Conservation (phyloP, 2,113 vertebrate species). For the Scomber japonicus region DNA sequence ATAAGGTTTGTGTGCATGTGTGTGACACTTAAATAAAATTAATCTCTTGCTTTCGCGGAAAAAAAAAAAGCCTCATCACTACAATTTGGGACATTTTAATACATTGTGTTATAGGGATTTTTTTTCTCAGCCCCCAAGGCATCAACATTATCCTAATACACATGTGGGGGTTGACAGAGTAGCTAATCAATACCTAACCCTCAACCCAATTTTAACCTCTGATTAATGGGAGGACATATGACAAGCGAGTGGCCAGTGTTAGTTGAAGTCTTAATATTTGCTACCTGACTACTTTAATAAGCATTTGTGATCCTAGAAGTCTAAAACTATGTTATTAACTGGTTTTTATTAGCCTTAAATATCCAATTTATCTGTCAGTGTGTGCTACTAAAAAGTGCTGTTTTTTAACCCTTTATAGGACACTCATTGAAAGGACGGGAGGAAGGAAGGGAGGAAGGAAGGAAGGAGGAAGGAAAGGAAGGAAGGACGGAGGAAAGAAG, state of each 20-base stretch:
- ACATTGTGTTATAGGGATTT: neutral
- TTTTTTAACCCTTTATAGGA: too few species aligned
- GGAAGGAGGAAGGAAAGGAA: too few species aligned
- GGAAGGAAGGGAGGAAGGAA: too few species aligned
- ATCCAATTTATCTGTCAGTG: too few species aligned
- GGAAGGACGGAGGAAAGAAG: too few species aligned
- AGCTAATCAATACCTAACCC: slow-evolving; percentile 27
- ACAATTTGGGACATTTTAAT: slow-evolving; percentile 11
- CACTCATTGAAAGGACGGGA: too few species aligned
- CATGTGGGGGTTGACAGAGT: neutral
- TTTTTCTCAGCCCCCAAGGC: neutral
- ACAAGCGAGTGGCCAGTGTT: neutral
- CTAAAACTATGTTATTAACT: neutral
- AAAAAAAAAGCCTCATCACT: neutral
- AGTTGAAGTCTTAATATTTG: too few species aligned
- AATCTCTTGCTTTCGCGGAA: neutral
- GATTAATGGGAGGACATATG: slow-evolving; percentile 14
- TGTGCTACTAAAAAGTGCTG: too few species aligned
- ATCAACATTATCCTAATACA: slow-evolving; percentile 15
- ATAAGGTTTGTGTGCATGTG: neutral
- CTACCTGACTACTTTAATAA: neutral
- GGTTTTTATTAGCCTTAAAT: neutral
- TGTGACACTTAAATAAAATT: slow-evolving; percentile 28
- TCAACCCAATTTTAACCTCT: neutral
- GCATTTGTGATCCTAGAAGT: neutral